phyloP scores from a whole-genome alignment of 92 coral and sea anemone genomes.

The Paramuricea clavata region DNA sequence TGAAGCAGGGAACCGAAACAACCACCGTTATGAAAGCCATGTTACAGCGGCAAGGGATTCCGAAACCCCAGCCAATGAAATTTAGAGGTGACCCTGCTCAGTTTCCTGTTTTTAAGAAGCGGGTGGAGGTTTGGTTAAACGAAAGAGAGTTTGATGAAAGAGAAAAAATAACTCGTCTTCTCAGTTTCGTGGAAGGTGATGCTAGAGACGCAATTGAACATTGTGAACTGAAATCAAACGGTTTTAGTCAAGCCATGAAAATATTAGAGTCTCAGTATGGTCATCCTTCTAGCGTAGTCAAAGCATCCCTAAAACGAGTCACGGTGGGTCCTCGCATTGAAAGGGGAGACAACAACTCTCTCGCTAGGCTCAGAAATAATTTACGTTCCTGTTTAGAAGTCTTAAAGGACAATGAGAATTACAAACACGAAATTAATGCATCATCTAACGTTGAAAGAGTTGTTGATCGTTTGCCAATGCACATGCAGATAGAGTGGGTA shows the following conservation, averaged over 20 bases:
- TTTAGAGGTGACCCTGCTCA: constrained; percentile 55
- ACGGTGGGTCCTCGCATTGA: too few relatives aligned
- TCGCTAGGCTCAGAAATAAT: constrained; percentile 39
- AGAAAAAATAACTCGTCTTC: constrained; percentile 56
- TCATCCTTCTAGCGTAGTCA: constrained; percentile 65
- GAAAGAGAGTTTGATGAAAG: constrained; percentile 61
- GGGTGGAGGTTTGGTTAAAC: constrained; percentile 58
- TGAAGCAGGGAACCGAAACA: too few relatives aligned
- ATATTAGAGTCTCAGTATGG: too few relatives aligned
- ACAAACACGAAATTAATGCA: too few relatives aligned
- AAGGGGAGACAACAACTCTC: constrained; percentile 44
- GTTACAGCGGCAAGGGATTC: constrained; percentile 64
- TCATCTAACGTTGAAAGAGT: too few relatives aligned
- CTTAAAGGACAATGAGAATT: constrained; percentile 32
- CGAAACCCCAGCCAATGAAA: constrained; percentile 45
- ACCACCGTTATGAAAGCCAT: constrained; percentile 60
- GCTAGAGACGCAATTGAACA: constrained; percentile 54
- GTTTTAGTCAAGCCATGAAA: constrained; percentile 56
- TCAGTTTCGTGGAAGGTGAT: constrained; percentile 67
- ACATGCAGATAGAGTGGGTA: constrained; percentile 62
- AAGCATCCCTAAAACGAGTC: constrained; percentile 22
- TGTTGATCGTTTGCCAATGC: constrained; percentile 48
- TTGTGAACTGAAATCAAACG: constrained; percentile 56
- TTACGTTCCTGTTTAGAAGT: constrained; percentile 46
- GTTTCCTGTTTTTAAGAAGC: constrained; percentile 55